Percentiles rank a stretch among this genome's conserved stretches.
Evolutionary conservation across 2,888 invertebrate genomes (phyloP).

Genomic region (Drosophila pegasa): DNA sequence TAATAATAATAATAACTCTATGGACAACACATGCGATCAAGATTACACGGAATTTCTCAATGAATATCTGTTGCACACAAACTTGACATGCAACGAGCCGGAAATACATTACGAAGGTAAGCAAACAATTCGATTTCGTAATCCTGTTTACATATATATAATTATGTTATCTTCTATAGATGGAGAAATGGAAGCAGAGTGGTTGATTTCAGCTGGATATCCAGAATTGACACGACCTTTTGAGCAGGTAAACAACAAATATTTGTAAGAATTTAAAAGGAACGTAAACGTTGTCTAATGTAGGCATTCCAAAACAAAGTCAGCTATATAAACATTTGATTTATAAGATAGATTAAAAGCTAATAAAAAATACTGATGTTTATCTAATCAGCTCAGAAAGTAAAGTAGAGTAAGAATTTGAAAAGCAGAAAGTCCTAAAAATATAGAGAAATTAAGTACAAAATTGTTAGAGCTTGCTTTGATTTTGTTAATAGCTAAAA

Average conservation of each 20-base stretch:
- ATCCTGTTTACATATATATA: neutral
- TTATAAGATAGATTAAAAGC: no score
- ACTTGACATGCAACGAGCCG: conserved; percentile 81
- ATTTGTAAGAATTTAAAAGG: no score
- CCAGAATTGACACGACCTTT: conserved; percentile 86
- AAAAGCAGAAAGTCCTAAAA: no score
- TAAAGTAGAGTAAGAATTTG: no score
- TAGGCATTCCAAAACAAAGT: neutral
- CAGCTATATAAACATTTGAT: neutral
- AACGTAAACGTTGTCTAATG: no score
- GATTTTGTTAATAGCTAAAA: no score
- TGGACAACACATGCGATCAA: conserved; percentile 83
- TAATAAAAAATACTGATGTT: no score
- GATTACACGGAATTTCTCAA: conserved; percentile 84
- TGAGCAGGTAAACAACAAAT: conserved; percentile 79
- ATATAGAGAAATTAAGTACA: no score
- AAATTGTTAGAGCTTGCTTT: no score
- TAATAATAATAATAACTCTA: conserved; percentile 60
- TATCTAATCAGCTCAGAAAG: no score
- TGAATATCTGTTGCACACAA: conserved; percentile 83
- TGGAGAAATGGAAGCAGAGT: conserved; percentile 86
- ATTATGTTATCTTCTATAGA: conserved; percentile 76
- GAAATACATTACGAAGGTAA: conserved; percentile 84
- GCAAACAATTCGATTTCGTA: conserved; percentile 2
- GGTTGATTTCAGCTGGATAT: conserved; percentile 86